Conservation (phyloP, 2,888 invertebrate genomes). For the Tenthredo amoena region DNA sequence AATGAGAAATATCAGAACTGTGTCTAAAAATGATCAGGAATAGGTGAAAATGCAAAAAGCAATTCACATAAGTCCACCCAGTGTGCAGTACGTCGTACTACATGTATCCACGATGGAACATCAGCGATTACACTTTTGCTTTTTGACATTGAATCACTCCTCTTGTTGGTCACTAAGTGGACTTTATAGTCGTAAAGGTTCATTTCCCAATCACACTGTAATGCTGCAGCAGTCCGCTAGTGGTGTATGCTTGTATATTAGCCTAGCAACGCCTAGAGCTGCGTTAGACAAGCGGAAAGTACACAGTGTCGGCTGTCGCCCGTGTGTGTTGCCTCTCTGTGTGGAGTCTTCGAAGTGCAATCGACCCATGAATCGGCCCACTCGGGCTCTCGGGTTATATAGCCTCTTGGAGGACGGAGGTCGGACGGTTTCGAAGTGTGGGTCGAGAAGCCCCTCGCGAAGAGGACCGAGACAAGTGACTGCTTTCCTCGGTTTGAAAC, state of each 20-base stretch:
- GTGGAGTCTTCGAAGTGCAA: conserved; percentile 28
- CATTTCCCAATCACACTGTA: not conserved
- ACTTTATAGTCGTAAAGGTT: not conserved
- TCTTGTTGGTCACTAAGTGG: not conserved
- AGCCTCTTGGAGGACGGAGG: conserved; percentile 18
- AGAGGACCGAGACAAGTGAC: conserved; percentile 34
- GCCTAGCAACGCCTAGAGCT: conserved; percentile 8
- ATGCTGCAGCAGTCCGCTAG: not conserved
- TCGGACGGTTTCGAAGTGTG: conserved; percentile 30
- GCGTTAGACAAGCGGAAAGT: not conserved
- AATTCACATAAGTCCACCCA: not conserved
- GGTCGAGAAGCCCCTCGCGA: conserved; percentile 40
- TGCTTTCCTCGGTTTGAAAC: conserved; percentile 32
- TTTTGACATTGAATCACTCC: not conserved
- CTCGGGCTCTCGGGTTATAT: conserved; percentile 26
- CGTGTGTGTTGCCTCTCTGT: conserved; percentile 9
- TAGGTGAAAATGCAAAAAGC: not conserved
- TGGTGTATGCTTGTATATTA: not conserved
- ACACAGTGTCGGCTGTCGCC: conserved; percentile 7
- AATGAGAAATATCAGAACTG: not conserved
- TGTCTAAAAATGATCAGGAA: not conserved
- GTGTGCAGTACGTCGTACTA: not conserved
- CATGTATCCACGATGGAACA: too few species aligned
- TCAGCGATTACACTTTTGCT: not conserved
- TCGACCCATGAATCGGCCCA: conserved; percentile 43